These are phyloP conservation scores for Capra hircus DNA, from an alignment of 2,113 vertebrate species.

Conservation along the genomic window DNA sequence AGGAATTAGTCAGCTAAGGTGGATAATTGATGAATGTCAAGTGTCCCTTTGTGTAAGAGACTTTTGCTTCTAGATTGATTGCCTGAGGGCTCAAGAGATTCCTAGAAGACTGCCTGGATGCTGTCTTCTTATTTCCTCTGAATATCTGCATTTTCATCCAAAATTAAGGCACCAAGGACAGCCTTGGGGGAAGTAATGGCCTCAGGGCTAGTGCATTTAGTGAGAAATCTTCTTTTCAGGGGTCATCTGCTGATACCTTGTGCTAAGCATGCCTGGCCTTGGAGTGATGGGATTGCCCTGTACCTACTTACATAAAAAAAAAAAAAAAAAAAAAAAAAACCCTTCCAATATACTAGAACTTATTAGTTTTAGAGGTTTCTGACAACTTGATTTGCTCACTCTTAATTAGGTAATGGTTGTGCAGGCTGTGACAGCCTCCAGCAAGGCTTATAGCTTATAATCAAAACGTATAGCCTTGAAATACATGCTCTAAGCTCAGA, in stretches of 20 bases:
- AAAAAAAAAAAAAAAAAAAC: not conserved
- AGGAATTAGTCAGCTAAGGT: constrained; percentile 41
- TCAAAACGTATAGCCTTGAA: constrained; percentile 29
- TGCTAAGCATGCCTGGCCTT: not conserved
- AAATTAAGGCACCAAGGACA: constrained; percentile 29
- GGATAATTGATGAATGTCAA: constrained; percentile 55
- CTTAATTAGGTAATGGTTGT: constrained; percentile 66
- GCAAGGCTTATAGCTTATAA: not conserved
- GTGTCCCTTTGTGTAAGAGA: constrained; percentile 46
- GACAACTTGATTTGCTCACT: constrained; percentile 48
- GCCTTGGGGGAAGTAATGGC: not conserved
- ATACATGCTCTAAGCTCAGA: not conserved
- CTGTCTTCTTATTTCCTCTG: not conserved
- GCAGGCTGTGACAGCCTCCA: not conserved
- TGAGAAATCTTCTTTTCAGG: constrained; percentile 39
- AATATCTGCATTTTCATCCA: constrained; percentile 38
- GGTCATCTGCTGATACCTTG: not conserved
- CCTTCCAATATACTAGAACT: not conserved
- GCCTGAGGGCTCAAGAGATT: not conserved
- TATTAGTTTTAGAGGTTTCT: constrained; percentile 34
- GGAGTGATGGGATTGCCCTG: not conserved
- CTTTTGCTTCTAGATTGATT: constrained; percentile 39
- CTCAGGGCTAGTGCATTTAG: constrained; percentile 33
- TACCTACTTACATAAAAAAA: not conserved
- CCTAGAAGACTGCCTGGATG: not conserved